phyloP scores from a whole-genome alignment of 2,797 vertebrate genomes.

The Gymnodraco acuticeps region DNA sequence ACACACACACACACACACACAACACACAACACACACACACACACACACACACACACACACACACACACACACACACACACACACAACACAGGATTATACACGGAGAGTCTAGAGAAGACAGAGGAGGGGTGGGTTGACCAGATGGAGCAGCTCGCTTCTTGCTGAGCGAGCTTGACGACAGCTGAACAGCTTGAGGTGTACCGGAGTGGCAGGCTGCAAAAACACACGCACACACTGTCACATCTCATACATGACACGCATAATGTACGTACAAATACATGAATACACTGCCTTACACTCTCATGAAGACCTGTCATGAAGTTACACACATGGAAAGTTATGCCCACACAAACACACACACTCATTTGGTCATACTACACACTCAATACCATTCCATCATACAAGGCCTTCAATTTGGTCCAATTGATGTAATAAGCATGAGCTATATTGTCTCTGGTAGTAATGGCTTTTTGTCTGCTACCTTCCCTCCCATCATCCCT shows the following conservation, averaged over 20 bases:
- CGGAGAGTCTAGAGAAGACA: conserved; percentile 54
- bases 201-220: conserved; percentile 70
- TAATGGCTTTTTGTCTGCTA: conserved; percentile 33
- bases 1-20: conserved; percentile 13
- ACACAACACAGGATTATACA: not conserved
- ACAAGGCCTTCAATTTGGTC: conserved; percentile 37
- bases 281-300: conserved; percentile 24
- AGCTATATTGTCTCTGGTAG: conserved; percentile 20
- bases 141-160: conserved; percentile 82
- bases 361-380: conserved; percentile 5
- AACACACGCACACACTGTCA: conserved; percentile 35
- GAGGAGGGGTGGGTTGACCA: conserved; percentile 72
- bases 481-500: conserved; percentile 6
- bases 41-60: conserved; percentile 11
- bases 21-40: not conserved
- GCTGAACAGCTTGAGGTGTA: conserved; percentile 83
- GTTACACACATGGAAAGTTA: conserved; percentile 5
- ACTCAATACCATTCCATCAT: not conserved
- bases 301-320: conserved; percentile 12
- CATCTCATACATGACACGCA: conserved; percentile 31
- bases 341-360: not conserved
- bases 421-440: conserved; percentile 39
- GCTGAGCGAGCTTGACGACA: conserved; percentile 84
- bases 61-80: not conserved
- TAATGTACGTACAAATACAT: conserved; percentile 32